phyloP scores from a whole-genome alignment of 2,888 invertebrate genomes.

The Dendrolimus houi region DNA sequence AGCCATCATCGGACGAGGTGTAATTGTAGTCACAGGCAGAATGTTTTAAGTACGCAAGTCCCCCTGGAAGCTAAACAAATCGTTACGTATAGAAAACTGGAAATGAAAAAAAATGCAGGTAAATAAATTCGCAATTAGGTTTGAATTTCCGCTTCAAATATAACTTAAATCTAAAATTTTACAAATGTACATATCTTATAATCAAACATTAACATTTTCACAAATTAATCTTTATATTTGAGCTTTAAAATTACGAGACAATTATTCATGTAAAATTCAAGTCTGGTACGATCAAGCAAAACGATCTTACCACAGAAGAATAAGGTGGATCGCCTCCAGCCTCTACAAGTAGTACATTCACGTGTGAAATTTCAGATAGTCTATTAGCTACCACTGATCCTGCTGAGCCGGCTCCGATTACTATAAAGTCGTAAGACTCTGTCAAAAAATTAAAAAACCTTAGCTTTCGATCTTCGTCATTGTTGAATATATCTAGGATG shows the following conservation, averaged over 20 bases:
- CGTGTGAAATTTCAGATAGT: slow-evolving; percentile 50
- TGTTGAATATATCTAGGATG: too few species aligned
- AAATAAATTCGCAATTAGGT: too few species aligned
- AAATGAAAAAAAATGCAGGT: too few species aligned
- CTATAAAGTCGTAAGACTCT: slow-evolving; percentile 63
- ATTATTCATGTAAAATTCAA: too few species aligned
- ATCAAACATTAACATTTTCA: too few species aligned
- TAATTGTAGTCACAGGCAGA: slow-evolving; percentile 29
- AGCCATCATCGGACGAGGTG: slow-evolving; percentile 18
- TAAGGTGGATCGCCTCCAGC: slow-evolving; percentile 29
- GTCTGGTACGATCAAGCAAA: too few species aligned
- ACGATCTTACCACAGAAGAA: slow-evolving; percentile 21
- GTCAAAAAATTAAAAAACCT: too few species aligned
- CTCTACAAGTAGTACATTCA: slow-evolving; percentile 26
- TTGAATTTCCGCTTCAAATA: not conserved
- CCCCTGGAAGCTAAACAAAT: slow-evolving; percentile 19
- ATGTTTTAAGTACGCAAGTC: slow-evolving; percentile 16
- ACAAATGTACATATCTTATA: too few species aligned
- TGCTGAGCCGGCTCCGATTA: slow-evolving; percentile 77
- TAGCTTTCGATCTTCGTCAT: too few species aligned
- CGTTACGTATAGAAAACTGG: too few species aligned
- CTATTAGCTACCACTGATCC: slow-evolving; percentile 77
- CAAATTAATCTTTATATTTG: too few species aligned
- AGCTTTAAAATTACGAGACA: too few species aligned
- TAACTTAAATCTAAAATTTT: slow-evolving; percentile 1